Evolutionary conservation across 2,888 invertebrate genomes (phyloP), one percentile per base, ranked within the genome.

Genomic region (Netelia melanura): DNA sequence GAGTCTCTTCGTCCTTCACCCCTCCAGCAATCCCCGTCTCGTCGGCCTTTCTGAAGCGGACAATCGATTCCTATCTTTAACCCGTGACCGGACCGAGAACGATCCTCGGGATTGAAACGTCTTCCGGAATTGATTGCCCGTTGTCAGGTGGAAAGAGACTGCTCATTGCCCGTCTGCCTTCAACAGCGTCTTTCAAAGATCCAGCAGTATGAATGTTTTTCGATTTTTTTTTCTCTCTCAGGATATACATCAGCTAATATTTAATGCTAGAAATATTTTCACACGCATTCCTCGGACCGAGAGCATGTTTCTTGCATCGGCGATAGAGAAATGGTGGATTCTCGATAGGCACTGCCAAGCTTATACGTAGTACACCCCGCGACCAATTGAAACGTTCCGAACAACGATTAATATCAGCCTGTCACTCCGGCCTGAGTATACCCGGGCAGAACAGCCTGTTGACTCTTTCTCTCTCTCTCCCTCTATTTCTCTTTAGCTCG

Each of bases 341-440:
- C 56, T 48, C 70, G 77, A 83, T 72, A 61, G 21, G 44, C 67
- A 64, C 78, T 54, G 80, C 17, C 72, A 54, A 68, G 77, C 58
- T 70, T 80, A 21, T 21, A 76, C 76, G 71, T 65, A 81, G 86
- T 85, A 77, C 81, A 86, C 82, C 72, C 81, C 75, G 83, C 87
- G 87, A 86, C 89, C 90, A 91, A 93, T 93, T 93, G 93, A 93
- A 93, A 91, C 89, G 90, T 93, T 89, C 89, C 86, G 83, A 86
- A 83, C 79, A 87, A 89, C 89, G 91, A 93, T 91, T 89, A 90
- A 92, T 92, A 90, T 88, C 87, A 91, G 91, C 92, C 93, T 90
- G 92, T 92, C 87, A 89, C 86, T 81, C 82, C 85, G 85, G 67
- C 81, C 43, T 43, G 65, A 25, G 17, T 21, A 2, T 38, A 38